Evolutionary conservation across 2,113 vertebrate genomes (phyloP).

Genomic region (Illadopsis cleaveri): DNA sequence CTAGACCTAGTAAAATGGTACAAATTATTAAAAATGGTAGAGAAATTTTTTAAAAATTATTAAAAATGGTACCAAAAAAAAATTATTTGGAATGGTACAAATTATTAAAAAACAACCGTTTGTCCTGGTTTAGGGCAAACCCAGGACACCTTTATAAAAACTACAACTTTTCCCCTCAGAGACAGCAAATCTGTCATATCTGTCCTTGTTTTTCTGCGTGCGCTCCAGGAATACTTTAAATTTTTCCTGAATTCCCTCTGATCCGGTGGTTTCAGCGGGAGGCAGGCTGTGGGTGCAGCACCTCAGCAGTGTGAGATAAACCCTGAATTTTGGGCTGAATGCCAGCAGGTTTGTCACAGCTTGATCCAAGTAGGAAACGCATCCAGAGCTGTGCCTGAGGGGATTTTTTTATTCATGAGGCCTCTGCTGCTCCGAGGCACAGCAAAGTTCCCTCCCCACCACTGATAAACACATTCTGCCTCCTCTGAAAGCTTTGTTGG

Average conservation of each 20-base stretch:
- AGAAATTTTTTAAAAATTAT: neutral
- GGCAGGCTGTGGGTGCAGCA: neutral
- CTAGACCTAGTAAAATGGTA: neutral
- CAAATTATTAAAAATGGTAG: neutral
- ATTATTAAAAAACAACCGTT: neutral
- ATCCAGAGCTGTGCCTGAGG: neutral
- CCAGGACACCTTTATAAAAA: neutral
- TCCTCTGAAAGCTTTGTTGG: neutral
- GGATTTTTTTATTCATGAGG: slow-evolving; percentile 32
- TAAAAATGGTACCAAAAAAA: too few relatives aligned
- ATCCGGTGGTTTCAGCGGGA: neutral
- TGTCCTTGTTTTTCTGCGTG: neutral
- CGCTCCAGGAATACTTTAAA: neutral
- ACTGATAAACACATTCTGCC: neutral
- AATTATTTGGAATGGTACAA: neutral
- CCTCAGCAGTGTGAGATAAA: neutral
- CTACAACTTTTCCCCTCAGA: neutral
- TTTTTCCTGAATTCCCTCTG: neutral
- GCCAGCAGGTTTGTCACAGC: neutral
- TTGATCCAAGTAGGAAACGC: neutral
- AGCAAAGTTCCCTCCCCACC: neutral
- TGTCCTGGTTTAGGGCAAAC: neutral
- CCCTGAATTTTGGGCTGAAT: neutral
- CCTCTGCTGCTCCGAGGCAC: neutral
- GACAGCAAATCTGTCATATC: neutral